Conservation (phyloP, 2,888 invertebrate species). For the Asteroscopus sphinx region DNA sequence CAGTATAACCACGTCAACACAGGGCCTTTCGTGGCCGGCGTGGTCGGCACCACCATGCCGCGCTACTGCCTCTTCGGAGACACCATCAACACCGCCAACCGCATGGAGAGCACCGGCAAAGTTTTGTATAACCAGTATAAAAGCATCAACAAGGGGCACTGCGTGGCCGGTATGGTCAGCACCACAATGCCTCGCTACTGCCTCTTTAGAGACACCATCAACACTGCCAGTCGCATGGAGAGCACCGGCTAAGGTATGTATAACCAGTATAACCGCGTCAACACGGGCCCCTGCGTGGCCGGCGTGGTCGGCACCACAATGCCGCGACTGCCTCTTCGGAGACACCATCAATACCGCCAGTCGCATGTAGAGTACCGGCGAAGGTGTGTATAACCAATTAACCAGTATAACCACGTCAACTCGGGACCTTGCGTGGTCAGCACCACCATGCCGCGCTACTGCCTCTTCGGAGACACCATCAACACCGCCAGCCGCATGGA, state of each 20-base stretch:
- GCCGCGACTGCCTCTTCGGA: slow-evolving; percentile 91
- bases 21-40: slow-evolving; percentile 91
- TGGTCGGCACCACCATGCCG: too few species aligned
- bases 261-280: too few species aligned
- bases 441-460: slow-evolving; percentile 91
- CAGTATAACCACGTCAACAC: slow-evolving; percentile 61
- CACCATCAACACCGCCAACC: too few species aligned
- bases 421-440: slow-evolving; percentile 91
- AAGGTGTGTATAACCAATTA: slow-evolving; percentile 66
- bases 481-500: slow-evolving; percentile 92
- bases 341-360: slow-evolving; percentile 92
- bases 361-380: slow-evolving; percentile 90
- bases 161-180: slow-evolving; percentile 91
- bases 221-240: slow-evolving; percentile 92
- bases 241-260: too few species aligned
- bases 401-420: slow-evolving; percentile 76
- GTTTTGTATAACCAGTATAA: too few species aligned
- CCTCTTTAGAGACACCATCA: slow-evolving; percentile 91
- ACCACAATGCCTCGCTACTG: slow-evolving; percentile 91
- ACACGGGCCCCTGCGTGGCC: slow-evolving; percentile 91
- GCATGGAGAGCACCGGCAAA: too few species aligned
- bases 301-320: slow-evolving; percentile 91
- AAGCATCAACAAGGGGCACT: slow-evolving; percentile 91
- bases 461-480: slow-evolving; percentile 91
- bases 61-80: too few species aligned